These are phyloP conservation scores for Chrysolina haemoptera DNA, from an alignment of 2,888 invertebrate genomes.

Conservation along the genomic window DNA sequence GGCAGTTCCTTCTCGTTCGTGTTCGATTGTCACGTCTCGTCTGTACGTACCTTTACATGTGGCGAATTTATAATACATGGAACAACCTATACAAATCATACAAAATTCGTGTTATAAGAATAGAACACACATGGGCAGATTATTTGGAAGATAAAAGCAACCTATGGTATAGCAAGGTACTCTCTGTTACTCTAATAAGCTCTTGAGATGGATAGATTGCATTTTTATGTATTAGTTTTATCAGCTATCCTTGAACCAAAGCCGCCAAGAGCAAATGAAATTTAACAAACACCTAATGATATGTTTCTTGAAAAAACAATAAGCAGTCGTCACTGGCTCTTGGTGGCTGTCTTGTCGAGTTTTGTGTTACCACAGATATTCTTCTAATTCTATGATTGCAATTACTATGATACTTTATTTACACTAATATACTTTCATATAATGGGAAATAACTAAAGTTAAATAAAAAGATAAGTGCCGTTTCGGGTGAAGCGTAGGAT, in stretches of 20 bases:
- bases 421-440: neutral
- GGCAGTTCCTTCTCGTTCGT: too few relatives aligned
- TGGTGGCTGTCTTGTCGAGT: neutral
- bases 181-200: constrained; percentile 44
- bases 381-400: constrained; percentile 23
- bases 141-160: constrained; percentile 36
- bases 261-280: neutral
- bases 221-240: constrained; percentile 34
- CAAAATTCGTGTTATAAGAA: neutral
- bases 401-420: constrained; percentile 9
- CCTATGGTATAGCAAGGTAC: constrained; percentile 21
- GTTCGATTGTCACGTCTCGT: too few relatives aligned
- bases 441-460: neutral
- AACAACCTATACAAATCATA: too few relatives aligned
- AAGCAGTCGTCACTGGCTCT: neutral
- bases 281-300: constrained; percentile 7
- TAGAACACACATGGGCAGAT: constrained; percentile 42
- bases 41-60: too few relatives aligned
- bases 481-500: too few relatives aligned
- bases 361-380: constrained; percentile 6
- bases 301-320: neutral
- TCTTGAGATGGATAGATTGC: constrained; percentile 47
- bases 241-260: neutral
- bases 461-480: too few relatives aligned
- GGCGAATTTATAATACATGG: too few relatives aligned